Evolutionary conservation across 2,888 invertebrate species (phyloP), one percentile per base, ranked within the genome.

Genomic region (Hirtodrosophila cameraria): DNA sequence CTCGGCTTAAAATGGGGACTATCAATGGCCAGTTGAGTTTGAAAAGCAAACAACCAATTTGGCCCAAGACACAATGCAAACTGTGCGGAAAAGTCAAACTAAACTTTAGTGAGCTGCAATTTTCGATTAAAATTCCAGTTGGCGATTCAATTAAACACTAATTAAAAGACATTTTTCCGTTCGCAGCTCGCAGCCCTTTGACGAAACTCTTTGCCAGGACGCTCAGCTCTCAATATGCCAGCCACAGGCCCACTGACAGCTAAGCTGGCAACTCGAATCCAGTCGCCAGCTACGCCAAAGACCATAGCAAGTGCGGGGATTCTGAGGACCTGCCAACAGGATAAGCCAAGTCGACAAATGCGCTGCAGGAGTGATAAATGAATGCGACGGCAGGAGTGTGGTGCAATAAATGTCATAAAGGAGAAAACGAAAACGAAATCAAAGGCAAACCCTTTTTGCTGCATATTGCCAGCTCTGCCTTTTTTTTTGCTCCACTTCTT

Each of bases 51-150:
- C 81, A 78, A 63, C 50, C 65, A 65, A 73, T 80, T 80, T 69
- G 55, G 84, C 74, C 79, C 55, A 55, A 66, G 61, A 63, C 63
- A 69, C 76, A 75, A 69, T 75, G 69, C 80, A 82, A 80, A 86
- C 86, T 79, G 64, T 69, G 64, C 76, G 76, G 80, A 85, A 82
- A 73, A 82, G 76, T 63, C 59, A 62, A 79, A 66, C 62, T 54
- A 38, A 67, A 62, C 59, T 64, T 75, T 68, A 31, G 41, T 35
- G 41, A 60, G 41, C 53, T 68, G 73, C 75, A 67, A 85, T 86
- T 80, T 80, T 80, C 80, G 83, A 80, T 80, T 80, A 86, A 80
- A 86, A 81, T 86, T 86, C 86, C 86, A 83, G 86, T 70, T 83
- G 65, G 80, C 86, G 64, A 74, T 86, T 80, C 86, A 81, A 81